These are phyloP conservation scores for Drosophila prosaltans DNA, from an alignment of 1,140 invertebrate species.

Conservation along the genomic window DNA sequence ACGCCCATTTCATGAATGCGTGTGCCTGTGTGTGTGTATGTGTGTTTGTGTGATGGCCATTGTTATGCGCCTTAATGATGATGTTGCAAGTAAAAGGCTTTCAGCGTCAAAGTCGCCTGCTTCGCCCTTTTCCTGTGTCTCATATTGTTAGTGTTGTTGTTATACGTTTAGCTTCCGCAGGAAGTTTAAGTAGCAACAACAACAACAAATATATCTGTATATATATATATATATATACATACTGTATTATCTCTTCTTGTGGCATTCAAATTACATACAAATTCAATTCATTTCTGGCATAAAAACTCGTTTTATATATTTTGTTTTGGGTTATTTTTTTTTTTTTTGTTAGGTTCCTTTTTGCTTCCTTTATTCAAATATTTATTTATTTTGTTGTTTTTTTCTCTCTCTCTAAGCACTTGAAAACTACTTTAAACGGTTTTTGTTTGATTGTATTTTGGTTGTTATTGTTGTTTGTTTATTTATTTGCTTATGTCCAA, in stretches of 20 bases:
- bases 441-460: constrained; percentile 28
- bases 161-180: constrained; percentile 73
- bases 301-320: constrained; percentile 66
- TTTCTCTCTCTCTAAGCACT: constrained; percentile 47
- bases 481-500: background rate
- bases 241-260: constrained; percentile 4
- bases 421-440: constrained; percentile 64
- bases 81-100: constrained; percentile 74
- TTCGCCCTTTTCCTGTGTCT: background rate
- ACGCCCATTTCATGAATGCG: constrained; percentile 58
- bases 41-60: constrained; percentile 53
- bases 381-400: constrained; percentile 43
- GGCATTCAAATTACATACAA: constrained; percentile 64
- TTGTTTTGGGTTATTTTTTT: background rate
- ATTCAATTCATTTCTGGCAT: constrained; percentile 70
- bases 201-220: constrained; percentile 34
- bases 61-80: constrained; percentile 78
- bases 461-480: constrained; percentile 22
- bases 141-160: constrained; percentile 11
- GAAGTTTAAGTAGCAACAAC: constrained; percentile 69
- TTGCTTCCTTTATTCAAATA: constrained; percentile 38
- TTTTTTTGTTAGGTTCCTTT: constrained; percentile 25
- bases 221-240: constrained; percentile 28
- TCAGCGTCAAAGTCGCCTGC: constrained; percentile 41
- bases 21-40: constrained; percentile 33